Base-by-base conservation (phyloP, 2,797 vertebrate species). In the Peromyscus eremicus region DNA sequence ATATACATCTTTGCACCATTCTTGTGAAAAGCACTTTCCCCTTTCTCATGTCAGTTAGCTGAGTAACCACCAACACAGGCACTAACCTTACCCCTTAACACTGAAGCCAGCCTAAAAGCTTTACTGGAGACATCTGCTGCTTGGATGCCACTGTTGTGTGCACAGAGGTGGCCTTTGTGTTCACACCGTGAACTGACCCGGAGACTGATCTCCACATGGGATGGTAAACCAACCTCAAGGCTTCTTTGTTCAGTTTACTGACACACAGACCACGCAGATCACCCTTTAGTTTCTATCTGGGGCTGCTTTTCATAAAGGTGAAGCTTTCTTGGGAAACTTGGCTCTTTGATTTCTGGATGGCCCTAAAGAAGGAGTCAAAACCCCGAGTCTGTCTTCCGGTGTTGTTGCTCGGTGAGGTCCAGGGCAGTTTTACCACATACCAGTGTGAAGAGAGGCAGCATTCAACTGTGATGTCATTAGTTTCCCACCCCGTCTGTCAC, bases 151-250 rank as follows among this genome's bases (percentile, higher is more conserved):
- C 1, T 25, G 84, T 34, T 86, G 52, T 27, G 6, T 21, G 57
- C 25, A 34, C 76, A 93, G 71, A 6, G n/a, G 34, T 43, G 46
- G 73, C 40, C 77, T 92, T 82, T 92, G 91, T n/a, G 83, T n/a
- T 71, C 95, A 81, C 0, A 19, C 95, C 89, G 70, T 37, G 94
- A 97, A 71, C 52, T 7, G 79, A 95, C 93, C 84, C 83, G 55
- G 83, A 95, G 93, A 77, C 76, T 0, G 0, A 16, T 84, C 83
- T 92, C 80, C 21, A 52, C 0, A 9, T n/a, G 49, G 32, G 25
- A 55, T 40, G 13, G 40, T 46, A 32, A 95, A 93, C 94, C 52
- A 79, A 85, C 93, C 85, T 81, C 4, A 1, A 46, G 62, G 32
- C 49, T 73, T 95, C 19, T 70, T 40, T 46, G 12, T 70, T 62